These are phyloP conservation scores for Rhagium mordax DNA, from an alignment of 2,888 invertebrate genomes.

Conservation along the genomic window DNA sequence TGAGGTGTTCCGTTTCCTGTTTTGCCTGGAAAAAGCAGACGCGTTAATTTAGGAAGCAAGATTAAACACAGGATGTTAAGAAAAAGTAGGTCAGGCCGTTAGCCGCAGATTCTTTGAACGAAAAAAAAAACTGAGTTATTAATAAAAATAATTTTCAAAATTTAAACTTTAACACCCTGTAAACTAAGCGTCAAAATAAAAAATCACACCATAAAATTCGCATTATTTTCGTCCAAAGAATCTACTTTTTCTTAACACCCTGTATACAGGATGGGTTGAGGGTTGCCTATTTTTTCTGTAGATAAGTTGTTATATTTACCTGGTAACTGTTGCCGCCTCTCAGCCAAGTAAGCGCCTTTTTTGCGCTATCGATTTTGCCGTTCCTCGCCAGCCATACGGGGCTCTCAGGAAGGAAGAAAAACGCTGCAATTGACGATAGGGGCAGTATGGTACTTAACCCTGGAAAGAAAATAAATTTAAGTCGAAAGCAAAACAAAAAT, in stretches of 20 bases:
- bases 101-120: too few relatives aligned
- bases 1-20: constrained; percentile 77
- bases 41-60: background rate
- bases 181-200: too few relatives aligned
- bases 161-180: too few relatives aligned
- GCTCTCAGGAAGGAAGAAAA: constrained; percentile 81
- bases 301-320: constrained; percentile 63
- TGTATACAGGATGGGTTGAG: too few relatives aligned
- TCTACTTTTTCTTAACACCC: too few relatives aligned
- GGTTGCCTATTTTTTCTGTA: too few relatives aligned
- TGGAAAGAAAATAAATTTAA: constrained; percentile 57
- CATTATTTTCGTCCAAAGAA: too few relatives aligned
- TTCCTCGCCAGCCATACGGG: constrained; percentile 82
- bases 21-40: constrained; percentile 76
- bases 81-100: too few relatives aligned
- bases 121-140: too few relatives aligned
- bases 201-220: too few relatives aligned
- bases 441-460: constrained; percentile 76
- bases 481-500: background rate
- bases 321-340: constrained; percentile 64
- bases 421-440: constrained; percentile 73
- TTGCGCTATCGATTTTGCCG: constrained; percentile 73
- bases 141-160: too few relatives aligned
- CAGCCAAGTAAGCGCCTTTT: constrained; percentile 64
- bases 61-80: too few relatives aligned